These are phyloP conservation scores for Cisticola juncidis DNA, from an alignment of 2,113 vertebrate genomes.

Conservation along the genomic window DNA sequence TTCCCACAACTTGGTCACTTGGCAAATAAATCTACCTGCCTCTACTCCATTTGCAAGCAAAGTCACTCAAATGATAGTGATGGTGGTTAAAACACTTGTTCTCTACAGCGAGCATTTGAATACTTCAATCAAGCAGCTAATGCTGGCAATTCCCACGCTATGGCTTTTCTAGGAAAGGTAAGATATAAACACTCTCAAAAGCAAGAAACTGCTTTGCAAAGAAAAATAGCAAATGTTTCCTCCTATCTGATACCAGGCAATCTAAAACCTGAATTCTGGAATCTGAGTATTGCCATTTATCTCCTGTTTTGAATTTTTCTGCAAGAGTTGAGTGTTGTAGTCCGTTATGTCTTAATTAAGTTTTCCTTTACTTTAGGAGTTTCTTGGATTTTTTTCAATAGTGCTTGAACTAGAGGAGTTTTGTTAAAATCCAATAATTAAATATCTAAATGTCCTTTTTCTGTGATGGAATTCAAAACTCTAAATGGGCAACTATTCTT, in stretches of 20 bases:
- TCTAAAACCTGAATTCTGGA: not conserved
- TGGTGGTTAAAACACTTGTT: not conserved
- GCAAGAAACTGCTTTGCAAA: not conserved
- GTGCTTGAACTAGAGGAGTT: not conserved
- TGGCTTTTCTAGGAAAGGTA: slow-evolving; percentile 98
- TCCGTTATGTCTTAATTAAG: not conserved
- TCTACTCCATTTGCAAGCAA: not conserved
- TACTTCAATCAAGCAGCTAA: slow-evolving; percentile 98
- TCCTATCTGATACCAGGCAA: not conserved
- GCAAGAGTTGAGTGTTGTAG: not conserved
- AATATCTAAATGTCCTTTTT: not conserved
- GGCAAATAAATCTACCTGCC: not conserved
- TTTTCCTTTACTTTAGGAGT: not conserved
- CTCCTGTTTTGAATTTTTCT: not conserved
- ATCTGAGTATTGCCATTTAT: not conserved
- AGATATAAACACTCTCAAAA: not conserved
- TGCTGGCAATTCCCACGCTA: slow-evolving; percentile 95
- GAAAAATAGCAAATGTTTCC: not conserved
- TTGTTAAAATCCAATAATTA: not conserved
- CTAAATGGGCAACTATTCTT: not conserved
- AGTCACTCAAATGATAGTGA: not conserved
- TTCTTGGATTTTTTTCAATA: not conserved
- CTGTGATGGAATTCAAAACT: not conserved
- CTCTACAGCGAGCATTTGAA: slow-evolving; percentile 90
- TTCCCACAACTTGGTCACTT: not conserved